Conservation (phyloP, 2,888 invertebrate genomes). For the Chaetogeoica ovagalla region DNA sequence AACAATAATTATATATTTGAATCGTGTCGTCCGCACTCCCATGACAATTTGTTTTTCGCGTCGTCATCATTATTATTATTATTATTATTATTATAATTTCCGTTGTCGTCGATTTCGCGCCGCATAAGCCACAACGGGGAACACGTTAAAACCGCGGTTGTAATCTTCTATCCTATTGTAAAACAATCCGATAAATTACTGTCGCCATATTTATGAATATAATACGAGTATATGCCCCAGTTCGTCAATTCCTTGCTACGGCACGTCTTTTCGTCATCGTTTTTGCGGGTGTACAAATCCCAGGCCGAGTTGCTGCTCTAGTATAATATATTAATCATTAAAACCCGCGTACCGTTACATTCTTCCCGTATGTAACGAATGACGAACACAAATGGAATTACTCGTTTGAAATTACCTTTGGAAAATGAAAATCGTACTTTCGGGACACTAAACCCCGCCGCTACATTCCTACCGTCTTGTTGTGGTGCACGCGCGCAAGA, state of each 20-base stretch:
- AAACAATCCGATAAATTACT: constrained; percentile 10
- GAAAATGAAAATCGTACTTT: constrained; percentile 45
- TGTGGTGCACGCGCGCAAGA: neutral
- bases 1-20: too few relatives aligned
- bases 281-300: constrained; percentile 2
- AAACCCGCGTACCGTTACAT: constrained; percentile 17
- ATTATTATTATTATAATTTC: neutral
- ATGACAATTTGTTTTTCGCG: neutral
- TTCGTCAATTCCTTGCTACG: too few relatives aligned
- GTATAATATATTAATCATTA: constrained; percentile 15
- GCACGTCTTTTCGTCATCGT: neutral
- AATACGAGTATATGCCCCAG: too few relatives aligned
- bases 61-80: too few relatives aligned
- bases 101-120: too few relatives aligned
- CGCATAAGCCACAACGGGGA: neutral
- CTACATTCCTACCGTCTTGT: neutral
- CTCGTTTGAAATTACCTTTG: constrained; percentile 35
- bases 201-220: neutral
- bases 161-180: neutral
- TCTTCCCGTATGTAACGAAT: neutral
- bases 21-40: neutral
- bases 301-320: neutral
- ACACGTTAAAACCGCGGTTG: neutral
- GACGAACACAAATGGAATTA: constrained; percentile 34
- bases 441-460: constrained; percentile 21